A percentile compares a stretch with the other conserved stretches of the same genome.
phyloP scores from a whole-genome alignment of 1,140 invertebrate genomes.

The Drosophila paulistorum region DNA sequence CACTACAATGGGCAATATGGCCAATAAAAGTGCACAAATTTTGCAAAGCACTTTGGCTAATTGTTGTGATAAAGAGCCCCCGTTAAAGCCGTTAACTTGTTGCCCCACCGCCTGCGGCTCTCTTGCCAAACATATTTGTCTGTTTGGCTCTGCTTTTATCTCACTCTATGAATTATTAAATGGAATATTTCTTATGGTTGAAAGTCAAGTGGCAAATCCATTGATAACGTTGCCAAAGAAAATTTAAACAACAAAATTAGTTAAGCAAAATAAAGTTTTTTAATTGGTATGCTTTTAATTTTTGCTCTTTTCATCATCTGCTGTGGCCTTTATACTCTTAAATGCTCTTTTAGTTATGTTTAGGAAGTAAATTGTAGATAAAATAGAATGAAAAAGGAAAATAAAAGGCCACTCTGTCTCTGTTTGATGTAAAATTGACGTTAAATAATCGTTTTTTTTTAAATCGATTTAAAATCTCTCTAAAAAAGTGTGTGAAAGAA shows the following conservation, averaged over 20 bases:
- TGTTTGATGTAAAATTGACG: no score
- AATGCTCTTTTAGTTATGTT: no score
- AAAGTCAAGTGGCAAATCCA: conserved; percentile 2
- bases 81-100: conserved; percentile 23
- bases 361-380: no score
- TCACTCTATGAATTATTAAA: background rate
- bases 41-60: conserved; percentile 60
- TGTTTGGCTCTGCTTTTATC: background rate
- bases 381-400: no score
- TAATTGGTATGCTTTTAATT: background rate
- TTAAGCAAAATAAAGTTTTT: background rate
- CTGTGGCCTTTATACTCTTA: no score
- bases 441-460: no score
- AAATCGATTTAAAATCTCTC: no score
- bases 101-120: background rate
- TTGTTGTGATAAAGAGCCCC: conserved; percentile 54
- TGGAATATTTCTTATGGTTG: conserved; percentile 3
- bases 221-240: background rate
- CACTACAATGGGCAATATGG: conserved; percentile 41
- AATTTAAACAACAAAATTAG: background rate
- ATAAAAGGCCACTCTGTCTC: no score
- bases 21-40: conserved; percentile 61
- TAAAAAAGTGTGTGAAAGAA: no score
- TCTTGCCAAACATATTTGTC: background rate
- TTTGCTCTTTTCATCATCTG: background rate